These are phyloP conservation scores for Peromyscus leucopus DNA, from an alignment of 2,113 vertebrate species.

Conservation along the genomic window DNA sequence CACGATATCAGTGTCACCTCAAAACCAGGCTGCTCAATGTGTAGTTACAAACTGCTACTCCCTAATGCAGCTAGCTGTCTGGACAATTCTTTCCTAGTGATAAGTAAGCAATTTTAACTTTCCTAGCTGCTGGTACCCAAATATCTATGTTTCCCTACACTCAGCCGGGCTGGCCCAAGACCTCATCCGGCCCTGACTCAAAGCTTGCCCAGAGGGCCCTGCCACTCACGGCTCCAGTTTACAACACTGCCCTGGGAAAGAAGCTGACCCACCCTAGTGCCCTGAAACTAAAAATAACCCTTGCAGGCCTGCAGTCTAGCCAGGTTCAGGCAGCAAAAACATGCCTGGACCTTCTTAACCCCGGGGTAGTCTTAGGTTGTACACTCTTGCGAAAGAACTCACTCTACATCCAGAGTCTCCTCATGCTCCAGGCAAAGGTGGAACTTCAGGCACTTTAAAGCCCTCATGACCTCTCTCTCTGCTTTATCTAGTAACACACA, in stretches of 20 bases:
- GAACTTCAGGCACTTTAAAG: conserved; percentile 25
- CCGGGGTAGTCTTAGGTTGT: conserved; percentile 13
- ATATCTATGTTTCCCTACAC: not conserved
- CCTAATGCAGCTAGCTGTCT: not conserved
- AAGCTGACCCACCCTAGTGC: conserved; percentile 63
- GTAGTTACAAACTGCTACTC: not conserved
- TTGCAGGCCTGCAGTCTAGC: not conserved
- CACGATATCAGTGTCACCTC: not conserved
- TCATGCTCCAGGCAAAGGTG: not conserved
- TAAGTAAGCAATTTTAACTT: conserved; percentile 24
- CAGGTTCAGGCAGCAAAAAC: conserved; percentile 2
- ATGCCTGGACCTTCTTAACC: not conserved
- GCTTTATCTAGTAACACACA: conserved; percentile 48
- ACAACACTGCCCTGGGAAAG: conserved; percentile 58
- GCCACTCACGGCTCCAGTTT: conserved; percentile 60
- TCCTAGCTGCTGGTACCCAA: not conserved
- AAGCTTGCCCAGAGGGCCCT: conserved; percentile 43
- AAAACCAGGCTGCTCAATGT: not conserved
- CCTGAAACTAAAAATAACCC: conserved; percentile 65
- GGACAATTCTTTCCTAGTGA: not conserved
- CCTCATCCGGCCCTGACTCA: not conserved
- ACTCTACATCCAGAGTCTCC: not conserved
- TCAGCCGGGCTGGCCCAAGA: not conserved
- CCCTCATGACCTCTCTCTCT: not conserved
- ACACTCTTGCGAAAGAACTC: conserved; percentile 26